phyloP scores from a whole-genome alignment of 2,888 invertebrate genomes.

The Parapristionchus giblindavisi region DNA sequence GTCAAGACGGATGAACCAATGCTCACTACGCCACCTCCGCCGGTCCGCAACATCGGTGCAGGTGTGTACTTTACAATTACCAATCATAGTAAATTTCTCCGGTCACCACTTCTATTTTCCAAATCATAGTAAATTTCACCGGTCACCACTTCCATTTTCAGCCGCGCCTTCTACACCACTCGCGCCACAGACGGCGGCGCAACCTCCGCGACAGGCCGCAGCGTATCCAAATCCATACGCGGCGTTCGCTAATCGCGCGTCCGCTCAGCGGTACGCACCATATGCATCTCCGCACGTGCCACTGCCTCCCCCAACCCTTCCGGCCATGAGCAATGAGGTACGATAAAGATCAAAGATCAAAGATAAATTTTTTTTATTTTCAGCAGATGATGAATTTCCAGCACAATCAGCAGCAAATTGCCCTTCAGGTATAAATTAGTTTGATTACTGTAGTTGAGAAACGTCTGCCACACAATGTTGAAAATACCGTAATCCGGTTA shows the following conservation, averaged over 20 bases:
- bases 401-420: not conserved
- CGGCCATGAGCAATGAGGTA: too few relatives aligned
- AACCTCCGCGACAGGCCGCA: not conserved
- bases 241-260: not conserved
- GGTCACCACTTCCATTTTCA: too few relatives aligned
- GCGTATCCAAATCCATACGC: conserved; percentile 24
- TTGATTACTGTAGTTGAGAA: too few relatives aligned
- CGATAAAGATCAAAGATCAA: not conserved
- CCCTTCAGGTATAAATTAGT: not conserved
- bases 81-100: too few relatives aligned
- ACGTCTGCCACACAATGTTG: too few relatives aligned
- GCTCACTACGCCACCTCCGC: too few relatives aligned
- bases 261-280: not conserved
- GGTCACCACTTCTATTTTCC: too few relatives aligned
- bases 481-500: not conserved
- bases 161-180: conserved; percentile 7
- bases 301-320: too few relatives aligned
- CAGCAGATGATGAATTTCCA: not conserved
- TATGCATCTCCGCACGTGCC: not conserved
- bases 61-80: too few relatives aligned
- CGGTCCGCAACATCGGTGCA: too few relatives aligned
- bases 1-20: too few relatives aligned
- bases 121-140: too few relatives aligned
- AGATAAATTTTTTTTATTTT: not conserved
- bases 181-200: not conserved